Conservation (phyloP, 2,113 vertebrate genomes). For the Psophia crepitans region DNA sequence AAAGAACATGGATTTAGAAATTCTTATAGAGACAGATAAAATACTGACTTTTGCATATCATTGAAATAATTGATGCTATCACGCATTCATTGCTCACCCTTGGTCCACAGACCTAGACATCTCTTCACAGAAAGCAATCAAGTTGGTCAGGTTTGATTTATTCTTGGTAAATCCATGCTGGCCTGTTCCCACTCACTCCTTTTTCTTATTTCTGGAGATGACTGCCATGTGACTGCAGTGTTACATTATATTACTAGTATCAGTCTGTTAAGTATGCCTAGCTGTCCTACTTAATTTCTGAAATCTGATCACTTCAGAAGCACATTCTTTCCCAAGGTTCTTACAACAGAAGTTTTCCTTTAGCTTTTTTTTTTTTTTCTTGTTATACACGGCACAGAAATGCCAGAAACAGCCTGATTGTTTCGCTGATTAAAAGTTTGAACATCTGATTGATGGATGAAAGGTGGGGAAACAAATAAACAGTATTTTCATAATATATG, state of each 20-base stretch:
- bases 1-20: not conserved
- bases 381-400: not conserved
- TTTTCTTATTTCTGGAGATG: not conserved
- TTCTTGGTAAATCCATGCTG: not conserved
- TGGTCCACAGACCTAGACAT: not conserved
- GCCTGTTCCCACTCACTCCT: not conserved
- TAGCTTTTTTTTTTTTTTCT: not conserved
- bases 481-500: not conserved
- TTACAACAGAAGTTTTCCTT: not conserved
- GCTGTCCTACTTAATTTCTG: not conserved
- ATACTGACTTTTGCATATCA: not conserved
- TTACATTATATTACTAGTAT: not conserved
- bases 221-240: not conserved
- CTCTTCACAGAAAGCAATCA: not conserved
- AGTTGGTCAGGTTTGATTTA: not conserved
- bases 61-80: not conserved
- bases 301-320: not conserved
- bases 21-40: not conserved
- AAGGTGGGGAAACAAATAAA: not conserved
- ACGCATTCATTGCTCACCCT: not conserved
- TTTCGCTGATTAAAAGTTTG: conserved; percentile 17
- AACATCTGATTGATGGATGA: not conserved
- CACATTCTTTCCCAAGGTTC: not conserved
- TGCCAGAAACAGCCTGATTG: not conserved
- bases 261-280: not conserved